These are phyloP conservation scores for Synanthedon myopaeformis DNA, from an alignment of 2,888 invertebrate genomes.

Conservation along the genomic window DNA sequence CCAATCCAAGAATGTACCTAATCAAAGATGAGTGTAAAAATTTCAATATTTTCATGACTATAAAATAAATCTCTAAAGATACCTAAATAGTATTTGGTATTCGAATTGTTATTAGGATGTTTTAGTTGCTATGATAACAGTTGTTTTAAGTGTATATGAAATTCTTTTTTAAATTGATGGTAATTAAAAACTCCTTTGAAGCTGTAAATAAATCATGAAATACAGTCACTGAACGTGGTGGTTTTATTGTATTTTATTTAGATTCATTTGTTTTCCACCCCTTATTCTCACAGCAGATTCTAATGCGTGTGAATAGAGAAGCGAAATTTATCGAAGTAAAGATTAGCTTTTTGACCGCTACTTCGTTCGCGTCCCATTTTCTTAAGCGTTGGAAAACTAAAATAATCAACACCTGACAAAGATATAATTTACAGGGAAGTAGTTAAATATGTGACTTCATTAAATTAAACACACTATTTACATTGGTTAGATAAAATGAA, in stretches of 20 bases:
- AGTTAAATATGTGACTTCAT: no score
- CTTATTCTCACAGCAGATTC: no score
- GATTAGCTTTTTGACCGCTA: no score
- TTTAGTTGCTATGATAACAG: background rate
- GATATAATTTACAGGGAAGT: no score
- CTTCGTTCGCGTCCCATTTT: no score
- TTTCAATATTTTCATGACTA: background rate
- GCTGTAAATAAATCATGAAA: conserved; percentile 51
- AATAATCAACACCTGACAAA: no score
- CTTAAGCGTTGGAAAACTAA: no score
- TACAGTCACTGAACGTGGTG: conserved; percentile 18
- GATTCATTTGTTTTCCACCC: background rate
- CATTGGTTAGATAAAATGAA: no score
- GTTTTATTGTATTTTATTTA: conserved; percentile 11
- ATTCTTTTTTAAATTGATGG: background rate
- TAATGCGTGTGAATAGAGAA: no score
- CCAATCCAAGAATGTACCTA: conserved; percentile 49
- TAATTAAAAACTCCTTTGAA: background rate
- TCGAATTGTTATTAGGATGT: no score
- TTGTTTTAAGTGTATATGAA: background rate
- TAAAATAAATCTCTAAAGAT: background rate
- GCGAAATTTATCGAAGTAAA: no score
- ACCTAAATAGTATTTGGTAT: background rate
- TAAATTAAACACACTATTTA: no score
- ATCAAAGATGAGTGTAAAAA: background rate